Evolutionary conservation across 2,888 invertebrate genomes (phyloP).

Genomic region (Synanthedon tipuliformis): DNA sequence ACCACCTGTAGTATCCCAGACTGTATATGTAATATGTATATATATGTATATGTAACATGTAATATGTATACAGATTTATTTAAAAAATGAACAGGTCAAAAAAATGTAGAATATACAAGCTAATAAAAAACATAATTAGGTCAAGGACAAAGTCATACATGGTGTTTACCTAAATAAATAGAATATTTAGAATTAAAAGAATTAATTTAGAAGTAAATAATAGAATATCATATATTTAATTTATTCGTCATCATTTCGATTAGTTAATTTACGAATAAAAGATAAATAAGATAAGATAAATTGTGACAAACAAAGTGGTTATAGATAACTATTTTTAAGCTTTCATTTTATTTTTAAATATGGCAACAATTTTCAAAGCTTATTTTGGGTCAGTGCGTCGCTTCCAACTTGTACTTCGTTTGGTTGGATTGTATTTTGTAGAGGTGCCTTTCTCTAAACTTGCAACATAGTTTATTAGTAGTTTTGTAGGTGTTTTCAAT

Average conservation of each 20-base stretch:
- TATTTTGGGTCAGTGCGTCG: constrained; percentile 70
- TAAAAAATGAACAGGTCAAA: too few relatives aligned
- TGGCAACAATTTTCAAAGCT: constrained; percentile 63
- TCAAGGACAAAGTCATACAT: constrained; percentile 33
- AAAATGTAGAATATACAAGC: too few relatives aligned
- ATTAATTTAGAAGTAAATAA: too few relatives aligned
- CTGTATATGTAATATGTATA: too few relatives aligned
- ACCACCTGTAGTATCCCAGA: too few relatives aligned
- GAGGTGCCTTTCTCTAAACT: constrained; percentile 70
- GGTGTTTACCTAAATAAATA: too few relatives aligned
- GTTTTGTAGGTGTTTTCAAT: constrained; percentile 55
- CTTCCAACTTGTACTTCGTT: constrained; percentile 66
- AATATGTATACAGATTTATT: too few relatives aligned
- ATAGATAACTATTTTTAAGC: constrained; percentile 26
- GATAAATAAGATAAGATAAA: background rate
- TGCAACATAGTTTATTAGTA: constrained; percentile 59
- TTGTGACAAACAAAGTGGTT: background rate
- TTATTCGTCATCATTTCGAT: too few relatives aligned
- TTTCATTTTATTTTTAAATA: constrained; percentile 31
- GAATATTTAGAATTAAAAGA: too few relatives aligned
- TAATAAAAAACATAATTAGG: constrained; percentile 20
- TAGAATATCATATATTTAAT: background rate
- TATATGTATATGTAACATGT: too few relatives aligned
- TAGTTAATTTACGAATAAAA: background rate
- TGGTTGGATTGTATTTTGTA: constrained; percentile 44